These are phyloP conservation scores for Temnothorax unifasciatus DNA, from an alignment of 2,888 invertebrate species.

Conservation along the genomic window DNA sequence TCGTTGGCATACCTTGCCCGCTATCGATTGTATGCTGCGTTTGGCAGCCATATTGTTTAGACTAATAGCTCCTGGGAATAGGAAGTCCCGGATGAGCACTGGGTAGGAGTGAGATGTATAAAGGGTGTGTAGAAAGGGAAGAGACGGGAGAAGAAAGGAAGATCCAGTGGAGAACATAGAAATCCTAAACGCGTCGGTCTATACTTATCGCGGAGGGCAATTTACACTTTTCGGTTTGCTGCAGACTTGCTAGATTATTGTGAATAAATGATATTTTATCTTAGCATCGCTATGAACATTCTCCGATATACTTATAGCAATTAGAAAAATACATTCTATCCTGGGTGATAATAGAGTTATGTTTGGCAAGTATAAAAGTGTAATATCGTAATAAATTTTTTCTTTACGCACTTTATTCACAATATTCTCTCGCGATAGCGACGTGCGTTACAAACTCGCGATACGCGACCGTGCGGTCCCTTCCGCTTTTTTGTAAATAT, in stretches of 20 bases:
- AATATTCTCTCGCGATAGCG: not conserved
- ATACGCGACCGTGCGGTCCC: conserved; percentile 51
- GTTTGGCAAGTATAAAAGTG: not conserved
- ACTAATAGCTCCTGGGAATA: conserved; percentile 84
- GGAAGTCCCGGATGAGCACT: conserved; percentile 75
- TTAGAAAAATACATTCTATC: not conserved
- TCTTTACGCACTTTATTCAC: not conserved
- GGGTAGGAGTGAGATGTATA: conserved; percentile 65
- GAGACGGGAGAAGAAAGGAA: conserved; percentile 58
- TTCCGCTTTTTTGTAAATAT: conserved; percentile 69
- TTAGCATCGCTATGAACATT: not conserved
- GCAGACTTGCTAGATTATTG: conserved; percentile 42
- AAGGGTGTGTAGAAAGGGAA: conserved; percentile 60
- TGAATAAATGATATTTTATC: conserved; percentile 55
- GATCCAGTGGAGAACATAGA: conserved; percentile 67
- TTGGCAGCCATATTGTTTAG: conserved; percentile 85
- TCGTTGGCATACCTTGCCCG: conserved; percentile 74
- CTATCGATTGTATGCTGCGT: conserved; percentile 85
- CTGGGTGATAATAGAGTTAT: not conserved
- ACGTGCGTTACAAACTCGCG: conserved; percentile 8
- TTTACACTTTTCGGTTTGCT: conserved; percentile 81
- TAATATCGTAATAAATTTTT: conserved; percentile 10
- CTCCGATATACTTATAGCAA: not conserved
- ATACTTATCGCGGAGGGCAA: conserved; percentile 76
- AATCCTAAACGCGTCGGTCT: conserved; percentile 67